Evolutionary conservation across 2,888 invertebrate genomes (phyloP).

Genomic region (Ditula angustiorana): DNA sequence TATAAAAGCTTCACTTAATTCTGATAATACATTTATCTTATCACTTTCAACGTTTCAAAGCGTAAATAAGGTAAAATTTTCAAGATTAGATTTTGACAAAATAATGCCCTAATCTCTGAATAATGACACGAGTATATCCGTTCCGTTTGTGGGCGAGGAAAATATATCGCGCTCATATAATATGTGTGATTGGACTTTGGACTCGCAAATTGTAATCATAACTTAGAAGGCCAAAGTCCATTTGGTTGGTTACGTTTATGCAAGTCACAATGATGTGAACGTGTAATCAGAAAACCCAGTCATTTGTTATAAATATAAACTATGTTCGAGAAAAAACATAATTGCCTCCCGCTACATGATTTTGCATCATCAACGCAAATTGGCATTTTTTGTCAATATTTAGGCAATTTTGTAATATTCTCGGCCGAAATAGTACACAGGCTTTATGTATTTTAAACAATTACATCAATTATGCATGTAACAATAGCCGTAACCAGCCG

Average conservation of each 20-base stretch:
- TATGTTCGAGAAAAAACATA: slow-evolving; percentile 15
- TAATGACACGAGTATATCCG: background rate
- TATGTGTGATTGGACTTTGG: slow-evolving; percentile 17
- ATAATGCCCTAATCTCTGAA: background rate
- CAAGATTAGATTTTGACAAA: background rate
- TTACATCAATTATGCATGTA: no score
- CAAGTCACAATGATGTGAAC: slow-evolving; percentile 30
- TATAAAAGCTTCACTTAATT: background rate
- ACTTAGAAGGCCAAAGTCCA: slow-evolving; percentile 25
- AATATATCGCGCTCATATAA: background rate
- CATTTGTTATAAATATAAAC: slow-evolving; percentile 27
- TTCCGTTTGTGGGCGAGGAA: background rate
- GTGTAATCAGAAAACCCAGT: slow-evolving; percentile 23
- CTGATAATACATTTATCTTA: slow-evolving; percentile 8
- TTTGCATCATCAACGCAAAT: slow-evolving; percentile 17
- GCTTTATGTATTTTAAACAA: no score
- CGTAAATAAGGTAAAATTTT: background rate
- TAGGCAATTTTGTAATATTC: background rate
- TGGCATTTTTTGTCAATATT: slow-evolving; percentile 1
- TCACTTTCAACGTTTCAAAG: background rate
- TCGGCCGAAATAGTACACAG: no score
- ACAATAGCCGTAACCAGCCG: no score
- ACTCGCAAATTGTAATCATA: slow-evolving; percentile 6
- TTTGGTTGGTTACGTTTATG: slow-evolving; percentile 12
- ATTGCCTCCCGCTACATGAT: slow-evolving; percentile 1